phyloP scores from a whole-genome alignment of 1,140 invertebrate genomes.

The Steinernema feltiae region DNA sequence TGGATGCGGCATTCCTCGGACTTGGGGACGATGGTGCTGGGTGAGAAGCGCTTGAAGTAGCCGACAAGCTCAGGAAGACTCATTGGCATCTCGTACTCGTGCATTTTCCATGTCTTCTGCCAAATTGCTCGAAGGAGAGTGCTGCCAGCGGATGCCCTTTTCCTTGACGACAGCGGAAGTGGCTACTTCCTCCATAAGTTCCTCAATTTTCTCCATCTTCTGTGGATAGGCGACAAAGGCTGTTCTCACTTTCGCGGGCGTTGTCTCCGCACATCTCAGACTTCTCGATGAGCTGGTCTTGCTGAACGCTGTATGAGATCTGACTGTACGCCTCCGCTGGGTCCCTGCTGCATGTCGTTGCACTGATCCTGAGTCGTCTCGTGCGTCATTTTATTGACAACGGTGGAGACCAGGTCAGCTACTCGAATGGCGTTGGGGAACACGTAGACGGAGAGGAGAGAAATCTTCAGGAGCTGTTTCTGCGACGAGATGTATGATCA shows the following conservation, averaged over 20 bases:
- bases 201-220: constrained; percentile 25
- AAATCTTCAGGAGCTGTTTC: background rate
- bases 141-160: constrained; percentile 25
- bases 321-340: background rate
- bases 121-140: background rate
- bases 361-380: background rate
- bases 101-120: background rate
- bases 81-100: background rate
- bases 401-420: background rate
- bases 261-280: constrained; percentile 15
- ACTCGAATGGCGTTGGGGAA: background rate
- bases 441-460: background rate
- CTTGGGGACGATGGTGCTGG: background rate
- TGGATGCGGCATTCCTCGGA: background rate
- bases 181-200: constrained; percentile 21
- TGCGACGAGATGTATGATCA: constrained; percentile 15
- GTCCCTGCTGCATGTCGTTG: background rate
- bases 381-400: background rate
- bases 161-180: constrained; percentile 17
- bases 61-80: background rate
- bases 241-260: constrained; percentile 35
- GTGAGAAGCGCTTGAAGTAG: background rate
- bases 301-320: background rate
- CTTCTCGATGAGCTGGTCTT: background rate
- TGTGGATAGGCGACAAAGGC: constrained; percentile 17